Base-by-base conservation (phyloP, 2,797 vertebrate species). In the Rhodeus uyekii region DNA sequence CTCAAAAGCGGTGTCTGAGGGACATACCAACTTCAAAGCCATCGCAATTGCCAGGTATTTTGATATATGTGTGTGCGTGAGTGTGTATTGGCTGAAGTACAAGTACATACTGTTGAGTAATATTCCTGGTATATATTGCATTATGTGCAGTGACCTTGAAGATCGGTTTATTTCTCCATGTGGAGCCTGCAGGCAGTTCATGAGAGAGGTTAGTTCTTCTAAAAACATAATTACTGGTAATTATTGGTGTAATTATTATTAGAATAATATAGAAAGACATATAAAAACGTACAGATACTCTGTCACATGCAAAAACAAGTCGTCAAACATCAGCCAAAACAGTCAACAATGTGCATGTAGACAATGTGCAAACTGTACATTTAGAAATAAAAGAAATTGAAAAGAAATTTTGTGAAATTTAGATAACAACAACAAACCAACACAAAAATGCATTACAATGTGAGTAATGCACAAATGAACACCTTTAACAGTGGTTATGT, bases 181-280 rank as follows among this genome's bases (percentile, higher is more conserved):
- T 0, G 96, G 96, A 0, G 95, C 92, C 71, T 96, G 96, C 90
- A 90, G 96, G 83, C 96, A 96, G 89, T 92, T 96, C 68, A 95
- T 96, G 94, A 92, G 94, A 90, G 96, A 96, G 95, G 96, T 96
- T 44, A 64, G 77, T 83, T 44, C 38, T 36, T 19, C 32, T 27
- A 7, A 61, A 50, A 36, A 58, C 6, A 5, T 9, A n/a, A 27
- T 24, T 12, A 27, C 4, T 8, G 6, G 8, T 24, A 3, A 24
- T 42, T 67, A 16, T 67, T n/a, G 1, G 24, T 67, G n/a, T 50
- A 50, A n/a, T 9, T 68, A 24, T 42, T 44, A 67, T 42, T 16
- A 2, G 12, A 8, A 24, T 39, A n/a, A 39, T 6, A 38, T 5
- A 39, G 38, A 39, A 68, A 67, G n/a, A 27, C 6, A 27, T 16